Conservation (phyloP, 2,797 vertebrate genomes). For the Phataginus tricuspis region DNA sequence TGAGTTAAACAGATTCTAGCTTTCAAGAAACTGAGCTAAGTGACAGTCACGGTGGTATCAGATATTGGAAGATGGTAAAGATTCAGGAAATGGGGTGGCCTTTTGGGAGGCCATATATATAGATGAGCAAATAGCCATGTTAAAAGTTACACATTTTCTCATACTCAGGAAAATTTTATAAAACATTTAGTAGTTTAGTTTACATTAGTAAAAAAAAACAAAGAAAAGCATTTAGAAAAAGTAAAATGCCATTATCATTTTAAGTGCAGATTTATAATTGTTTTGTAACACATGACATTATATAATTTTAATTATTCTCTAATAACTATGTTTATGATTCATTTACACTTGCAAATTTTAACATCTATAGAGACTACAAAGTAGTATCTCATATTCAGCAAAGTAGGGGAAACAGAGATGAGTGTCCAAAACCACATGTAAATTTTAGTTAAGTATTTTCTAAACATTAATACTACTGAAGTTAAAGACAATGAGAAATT, state of each 20-base stretch:
- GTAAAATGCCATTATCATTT: background rate
- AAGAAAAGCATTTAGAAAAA: background rate
- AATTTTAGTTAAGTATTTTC: background rate
- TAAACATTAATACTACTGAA: background rate
- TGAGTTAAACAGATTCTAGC: slow-evolving; percentile 3
- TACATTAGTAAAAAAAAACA: too few relatives aligned
- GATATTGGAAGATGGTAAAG: background rate
- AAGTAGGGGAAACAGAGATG: background rate
- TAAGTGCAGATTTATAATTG: slow-evolving; percentile 5
- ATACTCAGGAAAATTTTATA: background rate
- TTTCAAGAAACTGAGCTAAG: background rate
- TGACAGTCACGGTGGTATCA: background rate
- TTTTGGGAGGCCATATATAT: background rate
- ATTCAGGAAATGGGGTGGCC: background rate
- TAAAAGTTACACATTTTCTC: slow-evolving; percentile 36
- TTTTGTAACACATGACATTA: background rate
- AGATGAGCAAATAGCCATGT: background rate
- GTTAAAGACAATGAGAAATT: background rate
- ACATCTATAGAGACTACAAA: background rate
- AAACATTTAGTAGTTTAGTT: background rate
- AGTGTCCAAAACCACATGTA: background rate
- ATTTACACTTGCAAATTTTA: background rate
- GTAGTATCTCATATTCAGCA: background rate
- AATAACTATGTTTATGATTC: background rate
- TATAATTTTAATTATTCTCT: slow-evolving; percentile 39